Conservation (phyloP, 2,113 vertebrate species). For the Amblyopsis rosae region DNA sequence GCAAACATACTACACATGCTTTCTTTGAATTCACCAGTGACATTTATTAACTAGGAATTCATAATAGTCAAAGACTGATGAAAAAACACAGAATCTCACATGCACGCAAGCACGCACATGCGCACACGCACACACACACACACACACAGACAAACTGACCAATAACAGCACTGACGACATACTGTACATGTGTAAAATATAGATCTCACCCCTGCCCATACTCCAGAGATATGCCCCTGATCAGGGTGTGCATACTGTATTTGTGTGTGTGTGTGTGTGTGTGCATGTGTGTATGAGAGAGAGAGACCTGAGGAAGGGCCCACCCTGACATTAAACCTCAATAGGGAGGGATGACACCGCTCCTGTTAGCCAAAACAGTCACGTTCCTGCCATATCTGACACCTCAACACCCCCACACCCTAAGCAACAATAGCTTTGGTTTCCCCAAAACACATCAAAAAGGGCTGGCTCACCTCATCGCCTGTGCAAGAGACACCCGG, state of each 20-base stretch:
- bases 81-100: too few species aligned
- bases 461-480: not conserved
- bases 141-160: constrained; percentile 9
- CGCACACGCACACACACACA: not conserved
- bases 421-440: constrained; percentile 4
- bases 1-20: too few species aligned
- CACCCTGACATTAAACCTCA: constrained; percentile 42
- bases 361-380: constrained; percentile 26
- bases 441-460: constrained; percentile 19
- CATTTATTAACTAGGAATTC: too few species aligned
- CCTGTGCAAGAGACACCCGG: not conserved
- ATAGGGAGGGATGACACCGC: constrained; percentile 32
- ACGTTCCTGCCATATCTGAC: constrained; percentile 11
- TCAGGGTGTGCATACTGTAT: not conserved
- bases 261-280: not conserved
- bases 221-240: not conserved
- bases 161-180: not conserved
- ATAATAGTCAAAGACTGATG: too few species aligned
- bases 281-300: not conserved
- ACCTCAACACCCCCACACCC: constrained; percentile 32
- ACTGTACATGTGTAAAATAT: not conserved
- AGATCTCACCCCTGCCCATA: constrained; percentile 5
- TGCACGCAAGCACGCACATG: not conserved
- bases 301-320: constrained; percentile 43
- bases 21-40: not conserved